Evolutionary conservation across 1,140 invertebrate species (phyloP).

Genomic region (Neotoxoptera formosana): DNA sequence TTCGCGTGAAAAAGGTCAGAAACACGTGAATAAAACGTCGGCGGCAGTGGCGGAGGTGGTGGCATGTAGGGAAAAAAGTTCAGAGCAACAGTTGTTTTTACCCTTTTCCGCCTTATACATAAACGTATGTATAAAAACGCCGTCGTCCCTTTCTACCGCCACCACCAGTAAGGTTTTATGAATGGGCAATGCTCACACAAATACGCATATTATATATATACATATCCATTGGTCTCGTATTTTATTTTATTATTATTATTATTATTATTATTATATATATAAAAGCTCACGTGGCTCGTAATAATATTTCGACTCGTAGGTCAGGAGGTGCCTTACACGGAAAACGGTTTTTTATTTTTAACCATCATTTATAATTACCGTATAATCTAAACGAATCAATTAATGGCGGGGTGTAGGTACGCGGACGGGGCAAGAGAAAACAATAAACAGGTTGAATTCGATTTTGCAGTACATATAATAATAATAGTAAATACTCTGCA

Average conservation of each 20-base stretch:
- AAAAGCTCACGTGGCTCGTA: not conserved
- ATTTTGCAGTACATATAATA: not conserved
- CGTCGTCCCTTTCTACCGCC: slow-evolving; percentile 33
- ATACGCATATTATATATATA: not conserved
- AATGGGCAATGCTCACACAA: slow-evolving; percentile 18
- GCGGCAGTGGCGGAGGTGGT: not conserved
- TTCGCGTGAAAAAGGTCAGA: slow-evolving; percentile 56
- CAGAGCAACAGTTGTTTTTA: slow-evolving; percentile 57
- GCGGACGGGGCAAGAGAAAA: not conserved
- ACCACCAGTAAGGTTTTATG: slow-evolving; percentile 48
- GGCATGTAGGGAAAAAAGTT: slow-evolving; percentile 52
- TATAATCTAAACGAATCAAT: not conserved
- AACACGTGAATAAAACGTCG: slow-evolving; percentile 53
- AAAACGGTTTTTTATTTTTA: not conserved
- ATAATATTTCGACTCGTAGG: not conserved
- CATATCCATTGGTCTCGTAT: not conserved
- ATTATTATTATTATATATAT: not conserved
- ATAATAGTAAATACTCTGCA: not conserved
- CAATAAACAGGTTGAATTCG: not conserved
- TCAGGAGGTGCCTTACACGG: not conserved
- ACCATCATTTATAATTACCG: not conserved
- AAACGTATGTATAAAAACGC: slow-evolving; percentile 56
- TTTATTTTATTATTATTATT: slow-evolving; percentile 4
- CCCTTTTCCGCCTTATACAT: slow-evolving; percentile 49
- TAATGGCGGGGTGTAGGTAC: not conserved